Conservation (phyloP, 2,113 vertebrate genomes). For the Dasyprocta punctata region DNA sequence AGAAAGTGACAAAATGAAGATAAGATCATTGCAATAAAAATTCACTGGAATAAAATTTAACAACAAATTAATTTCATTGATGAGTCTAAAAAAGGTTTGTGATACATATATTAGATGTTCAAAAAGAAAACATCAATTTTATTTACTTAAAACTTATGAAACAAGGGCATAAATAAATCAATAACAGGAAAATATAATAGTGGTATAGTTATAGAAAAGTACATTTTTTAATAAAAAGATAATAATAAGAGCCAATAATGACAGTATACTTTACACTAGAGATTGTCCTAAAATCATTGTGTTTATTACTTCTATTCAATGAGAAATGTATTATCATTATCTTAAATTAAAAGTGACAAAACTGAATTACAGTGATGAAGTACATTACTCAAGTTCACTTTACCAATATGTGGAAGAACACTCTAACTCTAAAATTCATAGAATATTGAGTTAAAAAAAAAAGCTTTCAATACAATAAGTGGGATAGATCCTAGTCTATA, state of each 20-base stretch:
- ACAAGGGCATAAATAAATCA: background rate
- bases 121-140: background rate
- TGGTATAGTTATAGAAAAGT: background rate
- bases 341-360: background rate
- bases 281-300: background rate
- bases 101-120: background rate
- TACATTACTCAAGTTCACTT: background rate
- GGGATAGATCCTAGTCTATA: background rate
- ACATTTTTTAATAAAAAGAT: background rate
- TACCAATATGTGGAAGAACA: background rate
- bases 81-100: background rate
- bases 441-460: background rate
- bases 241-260: background rate
- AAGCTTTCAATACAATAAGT: background rate
- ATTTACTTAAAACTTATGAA: background rate
- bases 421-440: background rate
- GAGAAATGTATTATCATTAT: background rate
- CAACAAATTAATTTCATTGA: background rate
- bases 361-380: background rate
- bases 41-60: background rate
- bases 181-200: background rate
- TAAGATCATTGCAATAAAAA: background rate
- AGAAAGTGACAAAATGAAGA: background rate
- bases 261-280: background rate
- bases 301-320: background rate